Evolutionary conservation across 2,888 invertebrate genomes (phyloP), one percentile per base, ranked within the genome.

Genomic region (Drosophila infuscata): DNA sequence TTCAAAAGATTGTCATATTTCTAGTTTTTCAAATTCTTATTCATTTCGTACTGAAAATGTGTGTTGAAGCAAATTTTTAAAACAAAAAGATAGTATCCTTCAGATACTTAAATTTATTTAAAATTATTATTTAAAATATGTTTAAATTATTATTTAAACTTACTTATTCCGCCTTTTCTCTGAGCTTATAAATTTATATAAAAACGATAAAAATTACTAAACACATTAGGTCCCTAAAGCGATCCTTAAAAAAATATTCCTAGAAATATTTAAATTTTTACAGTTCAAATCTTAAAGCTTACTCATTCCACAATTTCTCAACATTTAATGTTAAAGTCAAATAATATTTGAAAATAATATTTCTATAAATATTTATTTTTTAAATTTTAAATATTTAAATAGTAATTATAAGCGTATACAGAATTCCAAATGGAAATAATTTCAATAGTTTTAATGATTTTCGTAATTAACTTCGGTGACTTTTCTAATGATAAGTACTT

Each of bases 381-480:
- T 15, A 25, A 15, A 30, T 49, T 17, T 17, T 2, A 48, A 29
- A 29, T 17, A n/a, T 46, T 8, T 46, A 25, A 15, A 20, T 46
- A 7, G 7, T 46, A 12, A 20, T 29, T 48, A 3, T 17, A 11
- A 20, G 43, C 20, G 43, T 9, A 49, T 49, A 0, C 8, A 53
- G 8, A 9, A 35, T 1, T 15, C 35, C 9, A 17, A 54, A 29
- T 57, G 4, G 0, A 41, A 41, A 15, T 3, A 15, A 7, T 32
- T 43, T 30, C 8, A 32, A 4, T n/a, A 9, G 15, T 3, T 20
- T 20, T 15, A 69, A 20, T 30, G 25, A 59, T 72, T 60, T 11
- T 38, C 17, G 30, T 38, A 61, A 72, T 69, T n/a, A 32, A 38
- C 32, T 72, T 49, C n/a, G n/a, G 17, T 79, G 60, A 74, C 75